Evolutionary conservation across 2,113 vertebrate species (phyloP).

Genomic region (rat (Rattus norvegicus)): GRCr8 NC_086022.1:154961001-154961500

Average conservation of each 20-base stretch:
- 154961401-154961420: no score
- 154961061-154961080: neutral
- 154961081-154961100: neutral
- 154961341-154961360: constrained; percentile 16
- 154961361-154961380: constrained; percentile 18
- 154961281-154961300: neutral
- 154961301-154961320: constrained; percentile 25
- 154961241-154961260: neutral
- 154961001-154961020: neutral
- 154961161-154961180: neutral
- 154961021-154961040: neutral
- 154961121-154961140: neutral
- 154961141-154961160: neutral
- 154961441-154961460: no score
- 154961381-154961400: no score
- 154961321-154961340: neutral
- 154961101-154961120: neutral
- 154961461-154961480: no score
- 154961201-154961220: neutral
- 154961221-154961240: neutral
- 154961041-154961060: constrained; percentile 44
- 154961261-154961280: neutral
- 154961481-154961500: no score
- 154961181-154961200: neutral
- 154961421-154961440: no score